phyloP scores from a whole-genome alignment of 2,888 invertebrate species.

The Drosophila formosana region DNA sequence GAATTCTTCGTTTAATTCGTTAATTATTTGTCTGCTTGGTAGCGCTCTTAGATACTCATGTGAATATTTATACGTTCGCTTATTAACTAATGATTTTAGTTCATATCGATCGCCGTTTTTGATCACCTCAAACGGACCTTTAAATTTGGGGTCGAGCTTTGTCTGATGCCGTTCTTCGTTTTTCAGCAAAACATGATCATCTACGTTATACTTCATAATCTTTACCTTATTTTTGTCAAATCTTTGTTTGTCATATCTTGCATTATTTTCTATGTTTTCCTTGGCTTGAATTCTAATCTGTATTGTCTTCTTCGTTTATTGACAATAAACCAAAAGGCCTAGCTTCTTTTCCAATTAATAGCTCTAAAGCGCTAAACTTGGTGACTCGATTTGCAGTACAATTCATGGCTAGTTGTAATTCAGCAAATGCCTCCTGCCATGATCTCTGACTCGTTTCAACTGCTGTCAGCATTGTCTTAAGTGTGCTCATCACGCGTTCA shows the following conservation, averaged over 20 bases:
- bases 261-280: slow-evolving; percentile 14
- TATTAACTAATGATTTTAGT: slow-evolving; percentile 1
- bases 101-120: slow-evolving; percentile 3
- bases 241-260: slow-evolving; percentile 18
- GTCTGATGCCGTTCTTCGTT: slow-evolving; percentile 19
- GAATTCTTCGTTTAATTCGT: slow-evolving; percentile 2
- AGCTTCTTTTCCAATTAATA: slow-evolving; percentile 18
- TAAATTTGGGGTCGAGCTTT: slow-evolving; percentile 21
- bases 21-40: slow-evolving; percentile 5
- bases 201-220: slow-evolving; percentile 11
- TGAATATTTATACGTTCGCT: slow-evolving; percentile 17
- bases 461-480: slow-evolving; percentile 16
- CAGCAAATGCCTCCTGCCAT: slow-evolving; percentile 17
- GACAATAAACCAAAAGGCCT: slow-evolving; percentile 12
- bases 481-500: slow-evolving; percentile 16
- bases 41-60: slow-evolving; percentile 8
- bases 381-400: slow-evolving; percentile 15
- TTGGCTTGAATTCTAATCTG: slow-evolving; percentile 14
- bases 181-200: slow-evolving; percentile 2
- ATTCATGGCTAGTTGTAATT: slow-evolving; percentile 15
- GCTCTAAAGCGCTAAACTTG: slow-evolving; percentile 6
- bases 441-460: slow-evolving; percentile 18
- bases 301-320: slow-evolving; percentile 11
- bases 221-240: slow-evolving; percentile 28
- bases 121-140: slow-evolving; percentile 13